phyloP scores from a whole-genome alignment of 2,113 vertebrate species.

The Psammodynastes pulverulentus region DNA sequence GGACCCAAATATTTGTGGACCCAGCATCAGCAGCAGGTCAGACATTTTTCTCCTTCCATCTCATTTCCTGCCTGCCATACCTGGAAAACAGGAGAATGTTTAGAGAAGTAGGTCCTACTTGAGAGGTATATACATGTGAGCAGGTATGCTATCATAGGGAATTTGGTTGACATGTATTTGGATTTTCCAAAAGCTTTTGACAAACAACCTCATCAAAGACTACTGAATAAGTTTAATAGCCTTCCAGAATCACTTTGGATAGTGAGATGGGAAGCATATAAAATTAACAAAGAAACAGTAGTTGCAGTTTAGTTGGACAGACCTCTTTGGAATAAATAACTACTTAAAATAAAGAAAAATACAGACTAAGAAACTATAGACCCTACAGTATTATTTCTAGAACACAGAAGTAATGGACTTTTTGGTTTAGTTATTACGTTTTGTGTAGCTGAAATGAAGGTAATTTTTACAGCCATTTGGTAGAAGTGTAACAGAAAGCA shows the following conservation, averaged over 20 bases:
- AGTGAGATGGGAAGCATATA: neutral
- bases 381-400: neutral
- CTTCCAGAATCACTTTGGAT: neutral
- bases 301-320: neutral
- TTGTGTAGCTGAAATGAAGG: neutral
- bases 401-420: neutral
- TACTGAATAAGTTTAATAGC: neutral
- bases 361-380: neutral
- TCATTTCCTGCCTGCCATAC: neutral
- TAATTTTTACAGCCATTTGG: neutral
- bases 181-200: neutral
- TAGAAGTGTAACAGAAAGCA: neutral
- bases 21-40: neutral
- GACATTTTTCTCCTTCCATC: neutral
- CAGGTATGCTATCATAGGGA: neutral
- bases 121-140: neutral
- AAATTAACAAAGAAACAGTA: neutral
- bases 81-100: neutral
- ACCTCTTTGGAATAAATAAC: neutral
- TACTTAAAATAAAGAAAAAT: neutral
- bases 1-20: neutral
- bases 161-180: neutral
- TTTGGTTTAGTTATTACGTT: neutral
- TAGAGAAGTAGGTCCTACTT: neutral
- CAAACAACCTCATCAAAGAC: neutral